Evolutionary conservation across 2,888 invertebrate species (phyloP).

Genomic region (Ophion ellenae): DNA sequence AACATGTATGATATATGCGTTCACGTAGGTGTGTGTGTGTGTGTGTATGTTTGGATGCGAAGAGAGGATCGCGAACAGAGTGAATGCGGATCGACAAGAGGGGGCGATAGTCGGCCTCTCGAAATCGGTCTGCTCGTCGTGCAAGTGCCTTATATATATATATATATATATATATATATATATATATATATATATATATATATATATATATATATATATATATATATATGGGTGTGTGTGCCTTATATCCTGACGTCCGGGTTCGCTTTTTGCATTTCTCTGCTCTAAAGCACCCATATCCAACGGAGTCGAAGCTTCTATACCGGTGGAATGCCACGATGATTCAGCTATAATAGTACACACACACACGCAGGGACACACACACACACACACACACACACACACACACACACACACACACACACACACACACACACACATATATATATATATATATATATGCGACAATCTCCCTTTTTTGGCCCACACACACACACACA

Average conservation of each 20-base stretch:
- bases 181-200: no score
- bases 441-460: neutral
- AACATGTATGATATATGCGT: neutral
- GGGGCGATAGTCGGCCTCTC: slow-evolving; percentile 71
- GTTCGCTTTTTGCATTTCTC: slow-evolving; percentile 55
- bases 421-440: neutral
- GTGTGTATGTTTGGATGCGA: slow-evolving; percentile 10
- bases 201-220: neutral
- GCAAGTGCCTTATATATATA: slow-evolving; percentile 67
- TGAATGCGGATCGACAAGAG: slow-evolving; percentile 55
- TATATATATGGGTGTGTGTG: neutral
- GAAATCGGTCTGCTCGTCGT: slow-evolving; percentile 74
- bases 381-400: neutral
- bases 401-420: neutral
- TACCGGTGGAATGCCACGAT: slow-evolving; percentile 32
- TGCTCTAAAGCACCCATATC: slow-evolving; percentile 14
- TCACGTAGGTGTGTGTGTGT: neutral
- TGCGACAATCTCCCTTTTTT: no score
- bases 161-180: neutral
- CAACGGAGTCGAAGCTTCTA: neutral
- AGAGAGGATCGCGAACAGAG: slow-evolving; percentile 36
- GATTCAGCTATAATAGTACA: slow-evolving; percentile 39
- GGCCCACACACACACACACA: no score
- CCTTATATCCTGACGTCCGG: slow-evolving; percentile 52
- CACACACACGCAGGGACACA: neutral